Conservation (phyloP, 2,113 vertebrate species). For the Turdus rufiventris region DNA sequence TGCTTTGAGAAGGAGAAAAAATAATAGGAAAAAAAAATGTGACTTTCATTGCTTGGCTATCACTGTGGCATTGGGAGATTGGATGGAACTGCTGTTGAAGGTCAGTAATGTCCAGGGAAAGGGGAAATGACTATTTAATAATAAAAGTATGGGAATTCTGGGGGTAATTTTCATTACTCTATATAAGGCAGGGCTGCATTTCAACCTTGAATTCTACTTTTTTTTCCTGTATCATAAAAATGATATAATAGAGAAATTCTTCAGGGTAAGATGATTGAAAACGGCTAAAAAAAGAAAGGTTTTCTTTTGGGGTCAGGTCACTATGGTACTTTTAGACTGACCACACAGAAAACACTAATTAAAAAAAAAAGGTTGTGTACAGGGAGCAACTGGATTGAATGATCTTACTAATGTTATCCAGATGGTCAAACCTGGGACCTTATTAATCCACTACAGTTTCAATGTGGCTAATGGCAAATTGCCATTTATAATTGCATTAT, state of each 20-base stretch:
- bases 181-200: not conserved
- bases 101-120: not conserved
- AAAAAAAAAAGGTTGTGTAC: not conserved
- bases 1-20: not conserved
- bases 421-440: not conserved
- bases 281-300: not conserved
- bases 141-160: not conserved
- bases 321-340: not conserved
- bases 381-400: not conserved
- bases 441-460: not conserved
- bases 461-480: not conserved
- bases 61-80: not conserved
- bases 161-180: not conserved
- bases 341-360: not conserved
- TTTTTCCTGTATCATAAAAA: not conserved
- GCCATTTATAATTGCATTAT: not conserved
- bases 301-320: not conserved
- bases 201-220: not conserved
- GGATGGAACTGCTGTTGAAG: not conserved
- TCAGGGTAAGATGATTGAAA: not conserved
- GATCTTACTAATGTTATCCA: not conserved
- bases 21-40: not conserved
- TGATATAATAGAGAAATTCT: not conserved
- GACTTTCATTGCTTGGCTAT: not conserved
- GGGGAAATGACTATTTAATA: not conserved